A percentile compares a stretch with the other conserved stretches of the same genome.
Conservation (phyloP, 2,797 vertebrate species). For the Picus viridis region DNA sequence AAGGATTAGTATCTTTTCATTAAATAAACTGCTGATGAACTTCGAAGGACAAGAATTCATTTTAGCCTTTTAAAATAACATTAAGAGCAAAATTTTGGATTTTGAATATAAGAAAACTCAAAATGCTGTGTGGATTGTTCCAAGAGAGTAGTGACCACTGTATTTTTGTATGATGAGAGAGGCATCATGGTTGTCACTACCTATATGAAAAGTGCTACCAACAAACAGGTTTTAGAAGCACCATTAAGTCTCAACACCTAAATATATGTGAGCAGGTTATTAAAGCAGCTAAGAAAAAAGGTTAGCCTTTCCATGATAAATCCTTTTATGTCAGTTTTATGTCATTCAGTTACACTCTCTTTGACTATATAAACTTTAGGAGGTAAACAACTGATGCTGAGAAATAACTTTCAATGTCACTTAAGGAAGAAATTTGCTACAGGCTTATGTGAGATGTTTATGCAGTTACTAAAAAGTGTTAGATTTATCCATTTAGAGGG, state of each 20-base stretch:
- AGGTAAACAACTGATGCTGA: constrained; percentile 6
- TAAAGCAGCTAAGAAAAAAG: not conserved
- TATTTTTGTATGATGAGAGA: not conserved
- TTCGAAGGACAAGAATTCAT: not conserved
- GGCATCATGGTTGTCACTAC: not conserved
- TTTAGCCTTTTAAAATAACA: not conserved
- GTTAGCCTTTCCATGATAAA: not conserved
- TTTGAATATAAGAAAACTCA: not conserved
- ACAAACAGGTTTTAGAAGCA: not conserved
- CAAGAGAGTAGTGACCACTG: not conserved
- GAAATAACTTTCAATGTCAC: not conserved
- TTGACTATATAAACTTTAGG: not conserved
- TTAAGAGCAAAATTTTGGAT: not conserved
- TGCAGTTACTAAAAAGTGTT: constrained; percentile 21
- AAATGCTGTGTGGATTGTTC: not conserved
- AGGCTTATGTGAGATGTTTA: not conserved
- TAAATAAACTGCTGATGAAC: not conserved
- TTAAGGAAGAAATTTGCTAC: not conserved
- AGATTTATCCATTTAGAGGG: constrained; percentile 2
- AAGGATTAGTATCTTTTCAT: not conserved
- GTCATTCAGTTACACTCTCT: not conserved
- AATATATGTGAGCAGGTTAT: not conserved
- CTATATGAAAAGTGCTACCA: not conserved
- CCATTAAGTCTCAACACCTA: not conserved
- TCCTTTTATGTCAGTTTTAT: not conserved